Evolutionary conservation across 2,797 vertebrate species (phyloP), one percentile per base, ranked within the genome.

Genomic region (Galago senegalensis): DNA sequence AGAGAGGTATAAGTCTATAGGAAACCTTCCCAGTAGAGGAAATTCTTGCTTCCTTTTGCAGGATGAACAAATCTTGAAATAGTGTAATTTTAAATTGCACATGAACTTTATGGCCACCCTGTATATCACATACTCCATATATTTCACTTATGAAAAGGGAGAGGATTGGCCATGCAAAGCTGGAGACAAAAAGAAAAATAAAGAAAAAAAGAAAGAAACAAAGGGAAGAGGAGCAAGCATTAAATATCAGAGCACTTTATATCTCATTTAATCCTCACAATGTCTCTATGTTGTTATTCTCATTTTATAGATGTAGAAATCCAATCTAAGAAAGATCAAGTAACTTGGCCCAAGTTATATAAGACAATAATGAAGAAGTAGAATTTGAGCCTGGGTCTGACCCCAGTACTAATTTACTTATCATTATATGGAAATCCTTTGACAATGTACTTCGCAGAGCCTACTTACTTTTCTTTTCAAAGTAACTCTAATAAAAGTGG

Each of bases 391-490:
- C 40, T 18, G 72, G 40, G 10, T 89, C 65, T 90, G 81, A 90
- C 67, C 86, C 77, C 2, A 63, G 43, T 65, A 58, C n/a, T 14
- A 49, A 86, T 12, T 91, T 65, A 95, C 56, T 87, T 89, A 95
- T 70, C 53, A 89, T 46, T 65, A 29, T 43, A 89, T 73, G 34
- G 69, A 40, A 61, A 46, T 72, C 37, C 70, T 94, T 76, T 92
- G 73, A 88, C 53, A 75, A 16, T 60, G 43, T 46, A 40, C 7
- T 92, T 43, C 73, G 61, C 69, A 73, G 73, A 93, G 65, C 27
- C 69, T 58, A 60, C 40, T 88, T 88, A 83, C 25, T 95, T 83
- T 18, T 86, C 65, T 96, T 92, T 93, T 84, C 95, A 97, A 70
- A 60, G 63, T 75, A 93, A 92, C 27, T 76, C n/a, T 89, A 94